A percentile compares a stretch with the other conserved stretches of the same genome.
Evolutionary conservation across 35 echinoderm and acorn worm genomes (phyloP).

Genomic region (Diadema setosum): DNA sequence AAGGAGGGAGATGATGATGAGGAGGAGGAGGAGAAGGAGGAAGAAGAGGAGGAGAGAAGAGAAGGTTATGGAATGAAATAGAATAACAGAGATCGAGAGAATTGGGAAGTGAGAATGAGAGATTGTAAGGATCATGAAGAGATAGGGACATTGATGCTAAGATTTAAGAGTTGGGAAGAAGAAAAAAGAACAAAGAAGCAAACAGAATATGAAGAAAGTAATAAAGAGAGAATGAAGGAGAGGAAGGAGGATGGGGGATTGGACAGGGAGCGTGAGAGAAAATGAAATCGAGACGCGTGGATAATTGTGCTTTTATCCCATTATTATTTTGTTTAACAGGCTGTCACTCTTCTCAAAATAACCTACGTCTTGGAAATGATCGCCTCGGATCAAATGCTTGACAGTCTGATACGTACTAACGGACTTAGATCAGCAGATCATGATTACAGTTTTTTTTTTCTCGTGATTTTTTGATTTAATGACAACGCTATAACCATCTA

Average conservation of each 20-base stretch:
- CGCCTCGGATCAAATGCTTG: too few relatives aligned
- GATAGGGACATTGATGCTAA: background rate
- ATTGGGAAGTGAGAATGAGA: background rate
- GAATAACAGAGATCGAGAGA: background rate
- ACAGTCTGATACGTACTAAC: too few relatives aligned
- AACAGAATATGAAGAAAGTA: too few relatives aligned
- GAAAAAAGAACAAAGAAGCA: background rate
- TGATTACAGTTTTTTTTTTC: too few relatives aligned
- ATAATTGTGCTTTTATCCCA: too few relatives aligned
- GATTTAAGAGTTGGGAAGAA: background rate
- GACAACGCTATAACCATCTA: too few relatives aligned
- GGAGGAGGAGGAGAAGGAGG: background rate
- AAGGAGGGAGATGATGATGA: background rate
- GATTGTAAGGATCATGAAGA: background rate
- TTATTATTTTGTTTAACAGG: too few relatives aligned
- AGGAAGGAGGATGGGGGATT: background rate
- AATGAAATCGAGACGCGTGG: background rate
- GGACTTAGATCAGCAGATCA: too few relatives aligned
- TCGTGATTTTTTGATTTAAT: too few relatives aligned
- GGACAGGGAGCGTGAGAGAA: background rate
- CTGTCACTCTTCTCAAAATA: too few relatives aligned
- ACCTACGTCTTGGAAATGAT: too few relatives aligned
- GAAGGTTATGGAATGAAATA: background rate
- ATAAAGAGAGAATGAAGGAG: background rate
- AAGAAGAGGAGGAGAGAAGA: background rate